These are phyloP conservation scores for Drosophila nigromelanica DNA, from an alignment of 1,140 invertebrate genomes.

Conservation along the genomic window DNA sequence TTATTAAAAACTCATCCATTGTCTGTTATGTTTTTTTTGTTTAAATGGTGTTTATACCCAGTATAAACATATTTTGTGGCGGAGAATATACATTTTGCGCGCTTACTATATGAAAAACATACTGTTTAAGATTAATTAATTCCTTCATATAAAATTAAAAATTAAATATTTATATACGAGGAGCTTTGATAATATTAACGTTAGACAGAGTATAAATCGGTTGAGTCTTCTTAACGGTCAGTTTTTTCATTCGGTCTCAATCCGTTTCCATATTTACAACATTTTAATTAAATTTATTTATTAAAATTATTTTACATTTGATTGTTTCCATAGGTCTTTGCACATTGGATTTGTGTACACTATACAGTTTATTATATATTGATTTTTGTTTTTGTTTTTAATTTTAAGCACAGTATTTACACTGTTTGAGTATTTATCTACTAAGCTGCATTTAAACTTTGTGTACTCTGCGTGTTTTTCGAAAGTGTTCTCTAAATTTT, in stretches of 20 bases:
- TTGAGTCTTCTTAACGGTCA: too few species aligned
- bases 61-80: too few species aligned
- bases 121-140: too few species aligned
- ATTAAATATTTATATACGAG: too few species aligned
- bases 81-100: too few species aligned
- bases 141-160: too few species aligned
- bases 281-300: constrained; percentile 40
- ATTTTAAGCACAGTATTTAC: constrained; percentile 17
- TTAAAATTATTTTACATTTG: constrained; percentile 8
- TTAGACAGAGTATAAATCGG: too few species aligned
- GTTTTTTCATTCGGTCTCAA: too few species aligned
- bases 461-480: constrained; percentile 8
- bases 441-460: constrained; percentile 10
- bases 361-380: constrained; percentile 11
- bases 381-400: constrained; percentile 21
- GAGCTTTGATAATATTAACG: too few species aligned
- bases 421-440: constrained; percentile 11
- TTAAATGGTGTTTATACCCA: background rate
- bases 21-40: background rate
- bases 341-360: background rate
- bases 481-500: constrained; percentile 6
- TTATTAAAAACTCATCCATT: background rate
- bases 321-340: background rate
- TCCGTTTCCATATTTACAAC: background rate
- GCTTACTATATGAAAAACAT: too few species aligned